These are phyloP conservation scores for Phylloscopus collybita DNA, from an alignment of 2,797 vertebrate genomes.

Conservation along the genomic window DNA sequence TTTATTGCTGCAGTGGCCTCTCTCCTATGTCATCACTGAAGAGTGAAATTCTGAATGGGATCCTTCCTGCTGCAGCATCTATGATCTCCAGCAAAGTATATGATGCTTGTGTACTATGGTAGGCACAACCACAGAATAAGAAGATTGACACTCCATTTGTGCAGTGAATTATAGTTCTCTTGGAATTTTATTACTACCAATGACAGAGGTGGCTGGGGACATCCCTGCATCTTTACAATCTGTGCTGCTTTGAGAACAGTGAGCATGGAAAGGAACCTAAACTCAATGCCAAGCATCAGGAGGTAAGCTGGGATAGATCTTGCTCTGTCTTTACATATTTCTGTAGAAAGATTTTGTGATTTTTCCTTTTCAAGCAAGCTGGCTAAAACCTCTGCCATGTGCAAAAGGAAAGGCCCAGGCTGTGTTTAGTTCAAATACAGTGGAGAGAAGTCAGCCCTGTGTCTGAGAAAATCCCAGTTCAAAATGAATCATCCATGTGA, in stretches of 20 bases:
- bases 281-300: not conserved
- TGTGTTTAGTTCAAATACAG: slow-evolving; percentile 3
- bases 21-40: not conserved
- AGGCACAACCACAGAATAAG: not conserved
- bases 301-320: not conserved
- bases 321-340: not conserved
- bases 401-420: not conserved
- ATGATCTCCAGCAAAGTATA: not conserved
- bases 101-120: not conserved
- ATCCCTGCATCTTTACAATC: not conserved
- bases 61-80: not conserved
- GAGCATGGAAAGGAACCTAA: not conserved
- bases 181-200: not conserved
- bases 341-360: not conserved
- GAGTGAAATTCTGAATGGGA: not conserved
- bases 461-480: slow-evolving; percentile 7
- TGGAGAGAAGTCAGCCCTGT: not conserved
- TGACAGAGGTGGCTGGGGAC: rapidly evolving
- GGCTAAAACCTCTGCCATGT: not conserved
- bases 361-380: slow-evolving; percentile 4
- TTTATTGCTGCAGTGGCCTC: not conserved
- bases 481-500: slow-evolving; percentile 19
- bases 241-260: rapidly evolving
- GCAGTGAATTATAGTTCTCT: not conserved
- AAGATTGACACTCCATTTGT: not conserved